Conservation (phyloP, 2,797 vertebrate genomes). For the Sebastes variabilis region DNA sequence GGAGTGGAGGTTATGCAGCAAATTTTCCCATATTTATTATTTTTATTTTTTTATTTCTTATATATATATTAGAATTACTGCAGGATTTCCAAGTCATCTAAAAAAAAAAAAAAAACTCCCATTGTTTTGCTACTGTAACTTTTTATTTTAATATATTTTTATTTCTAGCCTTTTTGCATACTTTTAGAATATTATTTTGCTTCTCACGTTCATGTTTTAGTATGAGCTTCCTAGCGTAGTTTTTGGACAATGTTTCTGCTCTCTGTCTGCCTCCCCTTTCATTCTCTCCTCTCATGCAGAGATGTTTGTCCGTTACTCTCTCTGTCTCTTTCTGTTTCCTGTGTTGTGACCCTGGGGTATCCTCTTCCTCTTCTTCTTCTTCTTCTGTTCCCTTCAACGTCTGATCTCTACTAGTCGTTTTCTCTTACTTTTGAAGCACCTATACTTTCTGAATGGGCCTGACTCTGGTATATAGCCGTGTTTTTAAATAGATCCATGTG, state of each 20-base stretch:
- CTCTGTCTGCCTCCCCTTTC: conserved; percentile 73
- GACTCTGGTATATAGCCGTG: conserved; percentile 79
- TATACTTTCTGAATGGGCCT: conserved; percentile 76
- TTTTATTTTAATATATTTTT: conserved; percentile 5
- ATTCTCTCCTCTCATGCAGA: conserved; percentile 74
- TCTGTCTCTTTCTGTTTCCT: conserved; percentile 72
- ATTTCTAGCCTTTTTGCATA: conserved; percentile 10
- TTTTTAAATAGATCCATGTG: conserved; percentile 83
- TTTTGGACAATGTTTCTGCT: conserved; percentile 72
- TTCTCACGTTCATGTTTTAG: conserved; percentile 23
- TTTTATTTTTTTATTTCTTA: conserved; percentile 13
- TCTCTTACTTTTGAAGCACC: conserved; percentile 62
- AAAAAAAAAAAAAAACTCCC: neutral
- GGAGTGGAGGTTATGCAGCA: conserved; percentile 68
- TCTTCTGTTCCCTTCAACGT: conserved; percentile 57
- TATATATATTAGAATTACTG: conserved; percentile 2
- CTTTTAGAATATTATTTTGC: conserved; percentile 27
- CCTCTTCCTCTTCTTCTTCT: conserved; percentile 38
- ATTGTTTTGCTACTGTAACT: conserved; percentile 25
- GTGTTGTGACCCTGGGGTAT: conserved; percentile 67
- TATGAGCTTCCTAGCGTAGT: conserved; percentile 31
- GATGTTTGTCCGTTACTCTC: conserved; percentile 71
- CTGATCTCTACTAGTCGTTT: conserved; percentile 43
- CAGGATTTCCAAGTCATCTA: conserved; percentile 7
- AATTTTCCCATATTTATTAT: conserved; percentile 29